phyloP scores from a whole-genome alignment of 2,888 invertebrate genomes.

The Trichogramma evanescens region DNA sequence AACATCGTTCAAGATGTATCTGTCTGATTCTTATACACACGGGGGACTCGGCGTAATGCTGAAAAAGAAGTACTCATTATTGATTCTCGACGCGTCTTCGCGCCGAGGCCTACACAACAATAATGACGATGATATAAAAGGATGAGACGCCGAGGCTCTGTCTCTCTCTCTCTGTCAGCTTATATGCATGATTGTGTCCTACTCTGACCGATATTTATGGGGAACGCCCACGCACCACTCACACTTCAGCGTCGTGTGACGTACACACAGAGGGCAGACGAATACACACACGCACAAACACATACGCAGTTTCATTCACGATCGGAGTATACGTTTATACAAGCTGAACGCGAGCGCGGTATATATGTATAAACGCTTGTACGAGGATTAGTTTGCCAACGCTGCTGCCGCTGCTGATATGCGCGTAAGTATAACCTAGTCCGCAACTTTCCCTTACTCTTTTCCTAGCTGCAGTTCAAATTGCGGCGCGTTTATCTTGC shows the following conservation, averaged over 20 bases:
- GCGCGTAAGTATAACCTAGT: not conserved
- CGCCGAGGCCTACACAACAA: constrained; percentile 3
- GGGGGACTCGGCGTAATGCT: not conserved
- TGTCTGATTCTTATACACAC: not conserved
- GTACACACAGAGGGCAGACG: too few species aligned
- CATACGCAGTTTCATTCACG: too few species aligned
- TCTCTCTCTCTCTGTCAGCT: too few species aligned
- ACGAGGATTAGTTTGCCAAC: constrained; percentile 45
- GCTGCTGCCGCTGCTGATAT: constrained; percentile 24
- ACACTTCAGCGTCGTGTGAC: too few species aligned
- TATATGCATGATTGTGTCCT: too few species aligned
- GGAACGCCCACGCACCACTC: constrained; percentile 33
- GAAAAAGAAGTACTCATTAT: constrained; percentile 9
- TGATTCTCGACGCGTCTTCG: constrained; percentile 18
- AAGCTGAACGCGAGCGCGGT: too few species aligned
- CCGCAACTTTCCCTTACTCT: constrained; percentile 14
- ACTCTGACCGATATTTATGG: constrained; percentile 33
- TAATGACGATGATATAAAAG: too few species aligned
- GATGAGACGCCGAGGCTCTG: too few species aligned
- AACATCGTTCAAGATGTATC: not conserved
- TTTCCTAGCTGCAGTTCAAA: too few species aligned
- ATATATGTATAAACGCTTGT: not conserved
- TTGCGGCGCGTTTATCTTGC: too few species aligned
- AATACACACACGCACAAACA: too few species aligned
- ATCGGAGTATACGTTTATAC: too few species aligned